These are phyloP conservation scores for Leptestheria dahalacensis DNA, from an alignment of 1,140 invertebrate species.

Conservation along the genomic window DNA sequence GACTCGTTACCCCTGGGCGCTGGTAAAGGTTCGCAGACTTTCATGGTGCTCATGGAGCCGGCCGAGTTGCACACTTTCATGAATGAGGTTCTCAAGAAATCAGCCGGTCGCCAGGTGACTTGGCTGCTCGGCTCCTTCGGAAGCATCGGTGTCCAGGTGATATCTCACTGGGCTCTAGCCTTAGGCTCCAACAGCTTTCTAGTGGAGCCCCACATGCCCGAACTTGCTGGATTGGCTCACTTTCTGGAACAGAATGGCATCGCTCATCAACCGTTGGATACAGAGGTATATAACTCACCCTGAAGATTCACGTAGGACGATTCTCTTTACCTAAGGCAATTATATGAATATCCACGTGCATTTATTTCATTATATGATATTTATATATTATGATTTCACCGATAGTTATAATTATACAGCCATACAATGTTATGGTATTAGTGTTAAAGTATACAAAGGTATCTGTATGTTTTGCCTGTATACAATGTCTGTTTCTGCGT, in stretches of 20 bases:
- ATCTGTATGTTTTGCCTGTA: no score
- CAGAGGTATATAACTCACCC: no score
- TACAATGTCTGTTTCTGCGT: no score
- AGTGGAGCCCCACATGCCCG: conserved; percentile 15
- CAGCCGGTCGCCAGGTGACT: background rate
- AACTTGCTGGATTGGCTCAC: conserved; percentile 12
- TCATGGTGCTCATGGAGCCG: conserved; percentile 7
- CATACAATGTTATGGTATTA: no score
- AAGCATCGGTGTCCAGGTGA: background rate
- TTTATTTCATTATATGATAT: no score
- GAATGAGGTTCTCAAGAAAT: background rate
- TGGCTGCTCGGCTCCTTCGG: conserved; percentile 15
- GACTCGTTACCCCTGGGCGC: background rate
- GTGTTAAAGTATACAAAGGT: no score
- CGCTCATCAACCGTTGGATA: conserved; percentile 2
- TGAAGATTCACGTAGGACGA: no score
- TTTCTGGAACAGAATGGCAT: conserved; percentile 7
- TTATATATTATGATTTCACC: no score
- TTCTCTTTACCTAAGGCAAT: no score
- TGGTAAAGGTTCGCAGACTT: background rate
- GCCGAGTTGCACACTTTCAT: conserved; percentile 9
- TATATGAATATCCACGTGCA: no score
- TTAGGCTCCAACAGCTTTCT: conserved; percentile 9
- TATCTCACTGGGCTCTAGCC: conserved; percentile 12
- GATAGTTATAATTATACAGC: no score